Evolutionary conservation across 2,888 invertebrate species (phyloP).

Genomic region (Drepanosiphum platanoidis): DNA sequence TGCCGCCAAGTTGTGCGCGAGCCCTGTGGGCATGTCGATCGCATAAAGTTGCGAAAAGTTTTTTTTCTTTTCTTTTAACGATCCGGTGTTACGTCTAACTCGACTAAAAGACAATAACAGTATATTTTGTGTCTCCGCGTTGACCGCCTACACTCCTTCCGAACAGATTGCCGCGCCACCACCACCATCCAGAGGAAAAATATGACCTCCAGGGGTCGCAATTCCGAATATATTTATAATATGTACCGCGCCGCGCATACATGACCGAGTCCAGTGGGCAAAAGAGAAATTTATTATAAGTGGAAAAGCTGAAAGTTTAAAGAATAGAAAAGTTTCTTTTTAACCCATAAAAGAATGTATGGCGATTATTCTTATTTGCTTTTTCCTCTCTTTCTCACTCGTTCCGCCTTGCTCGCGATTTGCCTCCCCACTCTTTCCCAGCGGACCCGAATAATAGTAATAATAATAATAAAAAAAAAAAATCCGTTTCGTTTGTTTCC

Average conservation of each 20-base stretch:
- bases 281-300: slow-evolving; percentile 48
- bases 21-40: slow-evolving; percentile 34
- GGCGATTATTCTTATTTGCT: slow-evolving; percentile 59
- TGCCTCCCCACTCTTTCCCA: not conserved
- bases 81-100: slow-evolving; percentile 24
- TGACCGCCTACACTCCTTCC: slow-evolving; percentile 3
- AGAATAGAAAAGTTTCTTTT: slow-evolving; percentile 59
- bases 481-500: slow-evolving; percentile 57
- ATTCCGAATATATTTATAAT: slow-evolving; percentile 47
- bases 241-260: not conserved
- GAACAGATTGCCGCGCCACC: slow-evolving; percentile 5
- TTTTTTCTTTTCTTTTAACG: slow-evolving; percentile 40
- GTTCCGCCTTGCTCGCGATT: not conserved
- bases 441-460: not conserved
- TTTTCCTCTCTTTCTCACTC: not conserved
- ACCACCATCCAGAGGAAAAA: not conserved
- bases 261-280: slow-evolving; percentile 21
- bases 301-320: slow-evolving; percentile 60
- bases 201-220: slow-evolving; percentile 24
- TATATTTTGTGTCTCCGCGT: slow-evolving; percentile 40
- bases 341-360: slow-evolving; percentile 55
- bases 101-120: slow-evolving; percentile 42
- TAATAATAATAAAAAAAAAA: too few species aligned
- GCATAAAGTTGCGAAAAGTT: slow-evolving; percentile 40
- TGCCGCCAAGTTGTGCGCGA: not conserved